These are phyloP conservation scores for Engystomops pustulosus DNA, from an alignment of 2,113 vertebrate genomes.

Conservation along the genomic window DNA sequence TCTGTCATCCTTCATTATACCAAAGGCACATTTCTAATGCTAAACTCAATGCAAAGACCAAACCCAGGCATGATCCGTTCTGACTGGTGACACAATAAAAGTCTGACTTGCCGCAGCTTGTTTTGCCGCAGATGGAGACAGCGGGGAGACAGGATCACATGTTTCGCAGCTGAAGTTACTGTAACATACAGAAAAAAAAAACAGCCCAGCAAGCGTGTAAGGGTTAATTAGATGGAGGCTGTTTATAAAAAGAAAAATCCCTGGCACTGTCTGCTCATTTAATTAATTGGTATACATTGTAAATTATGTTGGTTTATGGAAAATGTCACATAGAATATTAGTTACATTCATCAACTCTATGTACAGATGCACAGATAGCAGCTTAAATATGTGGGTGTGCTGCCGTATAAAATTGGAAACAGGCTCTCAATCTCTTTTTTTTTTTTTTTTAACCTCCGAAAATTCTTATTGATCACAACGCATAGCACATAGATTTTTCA, in stretches of 20 bases:
- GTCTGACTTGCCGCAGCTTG: slow-evolving; percentile 23
- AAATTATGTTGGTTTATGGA: slow-evolving; percentile 48
- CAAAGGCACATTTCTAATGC: slow-evolving; percentile 36
- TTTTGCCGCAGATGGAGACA: slow-evolving; percentile 12
- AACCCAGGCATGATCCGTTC: background rate
- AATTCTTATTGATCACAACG: slow-evolving; percentile 14
- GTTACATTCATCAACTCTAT: slow-evolving; percentile 42
- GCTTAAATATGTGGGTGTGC: slow-evolving; percentile 10
- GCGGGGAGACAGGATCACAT: background rate
- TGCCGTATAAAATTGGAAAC: slow-evolving; percentile 24
- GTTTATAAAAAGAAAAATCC: slow-evolving; percentile 18
- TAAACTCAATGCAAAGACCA: slow-evolving; percentile 30
- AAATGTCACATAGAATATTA: slow-evolving; percentile 53
- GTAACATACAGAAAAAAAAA: background rate
- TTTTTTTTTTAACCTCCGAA: background rate
- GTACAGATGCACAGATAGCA: slow-evolving; percentile 26
- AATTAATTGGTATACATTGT: slow-evolving; percentile 52
- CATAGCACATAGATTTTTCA: background rate
- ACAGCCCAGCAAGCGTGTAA: background rate
- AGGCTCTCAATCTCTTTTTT: background rate
- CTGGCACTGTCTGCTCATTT: slow-evolving; percentile 34
- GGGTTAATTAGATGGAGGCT: slow-evolving; percentile 34
- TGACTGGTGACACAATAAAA: slow-evolving; percentile 18
- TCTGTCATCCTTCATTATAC: slow-evolving; percentile 63
- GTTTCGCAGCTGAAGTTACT: slow-evolving; percentile 23